Evolutionary conservation across 2,888 invertebrate species (phyloP).

Genomic region (Cyrtodaria siliqua): DNA sequence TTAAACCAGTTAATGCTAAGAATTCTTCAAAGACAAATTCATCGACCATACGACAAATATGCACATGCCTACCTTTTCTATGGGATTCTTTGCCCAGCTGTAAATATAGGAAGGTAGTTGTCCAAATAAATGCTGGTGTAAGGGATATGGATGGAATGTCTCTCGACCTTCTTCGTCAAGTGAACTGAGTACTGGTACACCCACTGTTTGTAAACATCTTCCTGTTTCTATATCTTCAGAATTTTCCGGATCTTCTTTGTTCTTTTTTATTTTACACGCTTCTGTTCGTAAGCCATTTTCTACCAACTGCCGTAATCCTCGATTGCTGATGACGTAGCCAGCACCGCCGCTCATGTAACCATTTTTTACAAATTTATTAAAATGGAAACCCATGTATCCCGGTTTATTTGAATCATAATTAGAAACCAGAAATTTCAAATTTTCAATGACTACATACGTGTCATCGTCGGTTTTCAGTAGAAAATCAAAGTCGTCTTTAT

Average conservation of each 20-base stretch:
- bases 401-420: slow-evolving; percentile 91
- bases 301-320: slow-evolving; percentile 92
- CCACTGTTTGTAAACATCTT: slow-evolving; percentile 93
- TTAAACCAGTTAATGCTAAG: too few relatives aligned
- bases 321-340: slow-evolving; percentile 94
- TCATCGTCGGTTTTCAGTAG: slow-evolving; percentile 99
- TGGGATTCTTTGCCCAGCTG: slow-evolving; percentile 54
- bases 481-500: slow-evolving; percentile 96
- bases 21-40: too few relatives aligned
- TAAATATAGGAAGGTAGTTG: slow-evolving; percentile 61
- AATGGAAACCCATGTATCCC: slow-evolving; percentile 90
- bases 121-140: slow-evolving; percentile 61
- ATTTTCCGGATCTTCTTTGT: slow-evolving; percentile 88
- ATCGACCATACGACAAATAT: too few relatives aligned
- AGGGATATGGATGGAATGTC: slow-evolving; percentile 97
- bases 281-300: slow-evolving; percentile 89
- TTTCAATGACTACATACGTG: slow-evolving; percentile 98
- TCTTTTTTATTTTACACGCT: slow-evolving; percentile 89
- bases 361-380: slow-evolving; percentile 73
- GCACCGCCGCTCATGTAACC: slow-evolving; percentile 87
- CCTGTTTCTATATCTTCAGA: slow-evolving; percentile 96
- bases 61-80: slow-evolving; percentile 63
- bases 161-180: slow-evolving; percentile 94
- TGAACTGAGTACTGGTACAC: slow-evolving; percentile 95
- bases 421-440: slow-evolving; percentile 94